Percentiles rank a stretch among this genome's conserved stretches.
Conservation (phyloP, 2,113 vertebrate genomes). For the Chascanopsetta lugubris region DNA sequence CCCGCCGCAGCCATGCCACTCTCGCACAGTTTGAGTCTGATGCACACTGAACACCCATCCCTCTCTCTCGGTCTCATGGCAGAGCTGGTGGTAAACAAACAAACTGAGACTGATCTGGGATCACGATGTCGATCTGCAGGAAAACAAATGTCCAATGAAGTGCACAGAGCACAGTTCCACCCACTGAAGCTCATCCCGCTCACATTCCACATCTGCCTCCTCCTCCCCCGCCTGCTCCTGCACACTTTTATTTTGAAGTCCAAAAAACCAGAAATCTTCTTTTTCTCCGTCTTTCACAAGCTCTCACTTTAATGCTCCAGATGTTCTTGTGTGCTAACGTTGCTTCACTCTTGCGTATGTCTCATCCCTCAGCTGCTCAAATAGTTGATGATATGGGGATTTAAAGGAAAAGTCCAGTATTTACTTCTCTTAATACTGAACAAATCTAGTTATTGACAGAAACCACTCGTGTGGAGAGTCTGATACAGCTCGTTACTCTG, state of each 20-base stretch:
- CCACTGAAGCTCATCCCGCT: constrained; percentile 23
- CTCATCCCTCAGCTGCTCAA: background rate
- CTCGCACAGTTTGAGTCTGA: background rate
- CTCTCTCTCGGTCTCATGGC: constrained; percentile 18
- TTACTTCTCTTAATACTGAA: background rate
- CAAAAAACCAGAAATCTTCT: too few relatives aligned
- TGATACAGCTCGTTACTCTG: background rate
- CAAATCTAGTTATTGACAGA: background rate
- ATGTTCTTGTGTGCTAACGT: too few relatives aligned
- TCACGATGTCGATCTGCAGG: constrained; percentile 1
- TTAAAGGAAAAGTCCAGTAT: background rate
- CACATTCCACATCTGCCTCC: constrained; percentile 43
- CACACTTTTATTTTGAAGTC: constrained; percentile 7
- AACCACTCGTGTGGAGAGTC: background rate
- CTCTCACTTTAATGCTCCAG: background rate
- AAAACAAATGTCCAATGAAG: constrained; percentile 42
- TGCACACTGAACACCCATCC: constrained; percentile 1
- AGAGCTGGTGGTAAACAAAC: constrained; percentile 10
- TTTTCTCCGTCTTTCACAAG: background rate
- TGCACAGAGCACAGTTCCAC: constrained; percentile 15
- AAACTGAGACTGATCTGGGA: constrained; percentile 22
- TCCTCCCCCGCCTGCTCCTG: background rate
- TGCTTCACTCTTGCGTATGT: background rate
- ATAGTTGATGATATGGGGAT: background rate
- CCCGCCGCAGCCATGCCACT: background rate